Evolutionary conservation across 2,113 vertebrate genomes (phyloP).

Genomic region (Condylura cristata): DNA sequence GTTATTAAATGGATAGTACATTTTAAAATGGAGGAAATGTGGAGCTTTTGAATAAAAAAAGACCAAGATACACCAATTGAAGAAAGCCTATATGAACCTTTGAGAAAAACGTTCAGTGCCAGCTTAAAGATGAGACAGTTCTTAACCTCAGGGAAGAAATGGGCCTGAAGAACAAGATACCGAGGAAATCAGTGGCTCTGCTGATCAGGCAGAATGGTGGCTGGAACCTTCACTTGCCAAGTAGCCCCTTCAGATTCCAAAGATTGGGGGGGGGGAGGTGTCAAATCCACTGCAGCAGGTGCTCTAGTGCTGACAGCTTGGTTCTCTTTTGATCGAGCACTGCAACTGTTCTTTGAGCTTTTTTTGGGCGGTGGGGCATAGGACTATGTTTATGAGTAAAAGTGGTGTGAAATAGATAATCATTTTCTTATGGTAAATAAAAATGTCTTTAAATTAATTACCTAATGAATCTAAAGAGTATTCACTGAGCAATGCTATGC

Average conservation of each 20-base stretch:
- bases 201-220: not conserved
- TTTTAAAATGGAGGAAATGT: constrained; percentile 2
- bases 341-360: not conserved
- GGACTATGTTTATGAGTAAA: not conserved
- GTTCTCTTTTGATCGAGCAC: not conserved
- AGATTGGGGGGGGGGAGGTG: not conserved
- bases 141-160: not conserved
- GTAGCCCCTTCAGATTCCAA: not conserved
- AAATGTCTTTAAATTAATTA: constrained; percentile 1
- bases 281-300: not conserved
- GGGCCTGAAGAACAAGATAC: not conserved
- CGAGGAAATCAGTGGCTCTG: not conserved
- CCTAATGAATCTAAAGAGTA: not conserved
- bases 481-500: not conserved
- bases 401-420: not conserved
- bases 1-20: not conserved
- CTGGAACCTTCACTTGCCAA: not conserved
- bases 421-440: not conserved
- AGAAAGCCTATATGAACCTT: not conserved
- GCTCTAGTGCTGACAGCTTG: not conserved
- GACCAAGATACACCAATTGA: not conserved
- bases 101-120: not conserved
- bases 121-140: not conserved
- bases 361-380: not conserved
- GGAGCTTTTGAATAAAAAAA: not conserved